A percentile compares a stretch with the other conserved stretches of the same genome.
These are phyloP conservation scores for Hippocampus kuda DNA, from an alignment of 2,797 vertebrate species.

Conservation along the genomic window DNA sequence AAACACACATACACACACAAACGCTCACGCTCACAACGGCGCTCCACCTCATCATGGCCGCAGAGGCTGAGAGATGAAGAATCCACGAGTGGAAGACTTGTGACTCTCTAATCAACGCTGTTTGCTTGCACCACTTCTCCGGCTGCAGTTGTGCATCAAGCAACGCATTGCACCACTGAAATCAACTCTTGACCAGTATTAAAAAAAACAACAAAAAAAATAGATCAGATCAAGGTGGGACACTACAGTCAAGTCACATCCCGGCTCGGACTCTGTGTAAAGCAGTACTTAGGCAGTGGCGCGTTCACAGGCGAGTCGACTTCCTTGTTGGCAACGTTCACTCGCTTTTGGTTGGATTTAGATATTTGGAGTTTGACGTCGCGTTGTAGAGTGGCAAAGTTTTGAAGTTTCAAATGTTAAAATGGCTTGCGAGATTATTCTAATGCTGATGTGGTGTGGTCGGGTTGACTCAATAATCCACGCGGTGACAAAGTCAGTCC, in stretches of 20 bases:
- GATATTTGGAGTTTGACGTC: no score
- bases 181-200: not conserved
- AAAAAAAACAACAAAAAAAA: not conserved
- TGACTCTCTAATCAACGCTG: constrained; percentile 64
- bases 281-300: no score
- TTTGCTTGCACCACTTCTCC: constrained; percentile 46
- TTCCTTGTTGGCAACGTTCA: no score
- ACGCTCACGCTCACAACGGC: constrained; percentile 4
- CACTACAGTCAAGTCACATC: not conserved
- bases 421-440: no score
- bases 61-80: constrained; percentile 58
- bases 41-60: constrained; percentile 52
- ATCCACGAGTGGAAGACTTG: constrained; percentile 57
- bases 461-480: no score
- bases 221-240: not conserved
- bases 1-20: constrained; percentile 23
- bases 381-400: no score
- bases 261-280: no score
- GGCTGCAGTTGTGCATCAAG: constrained; percentile 63
- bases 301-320: no score
- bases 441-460: no score
- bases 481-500: no score
- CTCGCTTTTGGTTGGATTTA: no score
- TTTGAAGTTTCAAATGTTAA: no score
- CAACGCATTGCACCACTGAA: constrained; percentile 56